A percentile compares a stretch with the other conserved stretches of the same genome.
phyloP scores from a whole-genome alignment of 2,113 vertebrate genomes.

The Drymodes brunneopygia region DNA sequence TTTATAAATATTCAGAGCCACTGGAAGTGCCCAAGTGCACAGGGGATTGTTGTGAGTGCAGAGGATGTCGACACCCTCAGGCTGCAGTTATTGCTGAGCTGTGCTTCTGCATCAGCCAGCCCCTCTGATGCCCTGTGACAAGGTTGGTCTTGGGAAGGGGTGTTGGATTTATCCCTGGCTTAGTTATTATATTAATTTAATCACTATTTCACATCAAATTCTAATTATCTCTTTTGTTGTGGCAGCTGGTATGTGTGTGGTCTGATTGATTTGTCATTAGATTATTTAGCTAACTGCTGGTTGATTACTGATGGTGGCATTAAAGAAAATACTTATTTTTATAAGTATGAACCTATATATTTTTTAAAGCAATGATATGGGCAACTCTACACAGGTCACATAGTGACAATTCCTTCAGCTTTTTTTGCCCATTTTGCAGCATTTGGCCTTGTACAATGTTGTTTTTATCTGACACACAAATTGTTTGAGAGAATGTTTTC shows the following conservation, averaged over 20 bases:
- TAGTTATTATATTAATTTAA: constrained; percentile 10
- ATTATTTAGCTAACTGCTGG: background rate
- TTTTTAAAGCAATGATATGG: background rate
- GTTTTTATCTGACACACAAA: background rate
- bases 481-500: background rate
- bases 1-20: constrained; percentile 47
- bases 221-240: background rate
- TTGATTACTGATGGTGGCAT: background rate
- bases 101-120: background rate
- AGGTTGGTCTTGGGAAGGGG: constrained; percentile 52
- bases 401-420: background rate
- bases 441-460: background rate
- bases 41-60: background rate
- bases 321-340: background rate
- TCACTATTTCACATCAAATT: background rate
- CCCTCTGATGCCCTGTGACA: constrained; percentile 9
- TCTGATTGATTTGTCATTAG: background rate
- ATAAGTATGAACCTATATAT: background rate
- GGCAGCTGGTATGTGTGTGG: background rate
- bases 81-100: constrained; percentile 33
- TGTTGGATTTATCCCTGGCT: background rate
- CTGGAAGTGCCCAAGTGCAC: background rate
- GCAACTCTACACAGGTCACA: background rate
- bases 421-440: background rate
- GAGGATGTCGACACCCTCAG: background rate